Evolutionary conservation across 2,113 vertebrate species (phyloP).

Genomic region (Pavo muticus): DNA sequence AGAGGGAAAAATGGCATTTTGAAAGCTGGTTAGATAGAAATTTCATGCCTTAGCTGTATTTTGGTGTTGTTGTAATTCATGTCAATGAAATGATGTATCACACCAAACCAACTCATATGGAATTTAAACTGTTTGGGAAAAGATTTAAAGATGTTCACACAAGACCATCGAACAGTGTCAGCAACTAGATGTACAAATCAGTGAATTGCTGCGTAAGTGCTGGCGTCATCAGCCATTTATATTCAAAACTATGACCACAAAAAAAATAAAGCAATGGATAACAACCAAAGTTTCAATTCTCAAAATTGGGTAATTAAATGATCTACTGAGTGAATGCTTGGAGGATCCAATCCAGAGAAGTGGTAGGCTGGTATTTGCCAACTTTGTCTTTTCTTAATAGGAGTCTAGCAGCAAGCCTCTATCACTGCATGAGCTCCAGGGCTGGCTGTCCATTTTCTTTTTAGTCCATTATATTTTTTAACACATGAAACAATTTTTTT

Average conservation of each 20-base stretch:
- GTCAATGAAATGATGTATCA: background rate
- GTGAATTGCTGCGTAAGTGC: background rate
- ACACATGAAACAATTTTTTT: background rate
- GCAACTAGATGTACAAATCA: background rate
- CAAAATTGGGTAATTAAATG: background rate
- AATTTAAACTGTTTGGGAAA: background rate
- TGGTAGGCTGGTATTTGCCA: background rate
- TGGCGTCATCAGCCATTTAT: background rate
- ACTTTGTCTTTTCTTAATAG: background rate
- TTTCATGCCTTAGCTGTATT: background rate
- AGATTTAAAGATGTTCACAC: background rate
- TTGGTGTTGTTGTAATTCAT: background rate
- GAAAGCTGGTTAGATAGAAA: background rate
- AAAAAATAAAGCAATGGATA: background rate
- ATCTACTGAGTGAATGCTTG: background rate
- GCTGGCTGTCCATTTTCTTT: background rate
- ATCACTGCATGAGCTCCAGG: background rate
- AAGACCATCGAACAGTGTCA: background rate
- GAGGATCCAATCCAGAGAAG: background rate
- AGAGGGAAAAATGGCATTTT: background rate
- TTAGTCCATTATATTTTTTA: background rate
- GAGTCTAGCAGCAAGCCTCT: background rate
- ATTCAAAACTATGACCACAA: background rate
- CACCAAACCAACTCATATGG: background rate
- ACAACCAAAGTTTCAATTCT: background rate